Conservation (phyloP, 2,113 vertebrate species). For the Cinclus mexicanus region DNA sequence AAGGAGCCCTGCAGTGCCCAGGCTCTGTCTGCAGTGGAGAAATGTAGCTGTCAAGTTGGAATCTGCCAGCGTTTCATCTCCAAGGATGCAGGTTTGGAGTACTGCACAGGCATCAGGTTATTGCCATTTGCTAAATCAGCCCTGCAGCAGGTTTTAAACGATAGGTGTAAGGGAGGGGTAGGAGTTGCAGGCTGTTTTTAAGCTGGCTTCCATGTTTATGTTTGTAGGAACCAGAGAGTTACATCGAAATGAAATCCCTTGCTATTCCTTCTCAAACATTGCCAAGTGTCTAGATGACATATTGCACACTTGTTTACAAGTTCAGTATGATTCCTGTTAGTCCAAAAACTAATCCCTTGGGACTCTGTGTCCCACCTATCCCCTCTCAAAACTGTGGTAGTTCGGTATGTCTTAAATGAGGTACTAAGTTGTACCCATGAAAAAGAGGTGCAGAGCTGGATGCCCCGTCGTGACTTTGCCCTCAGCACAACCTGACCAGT, state of each 20-base stretch:
- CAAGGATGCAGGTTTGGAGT: constrained; percentile 3
- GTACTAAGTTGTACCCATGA: neutral
- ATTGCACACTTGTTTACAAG: neutral
- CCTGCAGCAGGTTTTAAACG: neutral
- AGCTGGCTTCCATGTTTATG: neutral
- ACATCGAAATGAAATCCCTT: neutral
- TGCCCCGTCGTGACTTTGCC: rapidly evolving
- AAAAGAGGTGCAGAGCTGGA: neutral
- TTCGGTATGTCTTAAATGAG: neutral
- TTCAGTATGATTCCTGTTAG: neutral
- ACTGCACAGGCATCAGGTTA: neutral
- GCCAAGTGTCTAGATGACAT: neutral
- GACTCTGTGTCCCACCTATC: neutral
- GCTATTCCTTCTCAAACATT: neutral
- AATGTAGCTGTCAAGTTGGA: neutral
- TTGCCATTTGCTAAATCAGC: neutral
- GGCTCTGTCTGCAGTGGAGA: neutral
- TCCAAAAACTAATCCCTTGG: neutral
- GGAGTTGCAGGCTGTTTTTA: neutral
- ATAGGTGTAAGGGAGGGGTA: neutral
- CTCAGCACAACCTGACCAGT: neutral
- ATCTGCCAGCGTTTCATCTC: constrained; percentile 2
- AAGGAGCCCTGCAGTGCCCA: neutral
- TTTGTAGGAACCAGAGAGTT: neutral
- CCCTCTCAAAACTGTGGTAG: neutral